Evolutionary conservation across 2,113 vertebrate species (phyloP).

Genomic region (Rousettus leschenaultii): DNA sequence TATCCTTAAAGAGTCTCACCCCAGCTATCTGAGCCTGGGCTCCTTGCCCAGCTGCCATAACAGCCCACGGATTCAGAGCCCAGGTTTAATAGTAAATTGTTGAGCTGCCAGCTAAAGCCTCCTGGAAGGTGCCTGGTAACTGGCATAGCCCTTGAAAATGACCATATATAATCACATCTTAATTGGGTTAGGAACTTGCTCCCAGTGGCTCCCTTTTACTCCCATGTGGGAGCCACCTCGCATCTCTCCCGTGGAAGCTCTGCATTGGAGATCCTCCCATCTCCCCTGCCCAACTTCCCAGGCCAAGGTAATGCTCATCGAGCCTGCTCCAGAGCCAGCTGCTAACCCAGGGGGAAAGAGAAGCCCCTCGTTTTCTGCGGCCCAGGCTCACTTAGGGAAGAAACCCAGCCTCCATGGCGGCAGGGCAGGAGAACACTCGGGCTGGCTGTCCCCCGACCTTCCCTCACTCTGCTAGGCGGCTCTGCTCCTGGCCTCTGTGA

Average conservation of each 20-base stretch:
- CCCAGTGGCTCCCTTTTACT: neutral
- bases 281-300: neutral
- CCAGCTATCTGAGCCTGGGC: slow-evolving; percentile 17
- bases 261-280: neutral
- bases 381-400: neutral
- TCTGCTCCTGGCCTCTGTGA: neutral
- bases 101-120: neutral
- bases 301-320: neutral
- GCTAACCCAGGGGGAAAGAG: neutral
- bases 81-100: slow-evolving; percentile 5
- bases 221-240: neutral
- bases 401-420: neutral
- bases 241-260: neutral
- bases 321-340: neutral
- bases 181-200: neutral
- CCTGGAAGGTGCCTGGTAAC: slow-evolving; percentile 9
- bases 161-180: neutral
- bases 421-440: neutral
- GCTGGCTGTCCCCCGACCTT: neutral
- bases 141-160: neutral
- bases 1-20: slow-evolving; percentile 51
- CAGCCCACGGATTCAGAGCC: neutral
- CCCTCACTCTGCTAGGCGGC: neutral
- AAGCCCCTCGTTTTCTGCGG: neutral
- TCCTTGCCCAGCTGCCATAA: neutral